Base-by-base conservation (phyloP, 2,113 vertebrate genomes). In the Ranitomeya variabilis region DNA sequence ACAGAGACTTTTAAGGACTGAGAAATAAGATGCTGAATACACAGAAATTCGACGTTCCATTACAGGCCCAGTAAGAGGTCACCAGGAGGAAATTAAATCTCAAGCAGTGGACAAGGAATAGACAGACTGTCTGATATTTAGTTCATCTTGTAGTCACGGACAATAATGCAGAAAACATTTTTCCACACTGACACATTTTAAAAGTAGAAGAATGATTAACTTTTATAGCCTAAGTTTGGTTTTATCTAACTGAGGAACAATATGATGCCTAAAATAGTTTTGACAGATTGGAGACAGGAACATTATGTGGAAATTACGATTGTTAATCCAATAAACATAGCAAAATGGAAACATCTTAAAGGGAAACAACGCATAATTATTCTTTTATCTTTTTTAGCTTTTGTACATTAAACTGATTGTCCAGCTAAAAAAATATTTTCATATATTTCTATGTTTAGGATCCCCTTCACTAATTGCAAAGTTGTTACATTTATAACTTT, bases 41-140 rank as follows among this genome's bases (percentile, higher is more conserved):
- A 54, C 23, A 23, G 54, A 87, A 77, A 90, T 90, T 84, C 54
- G 59, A 6, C 80, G 60, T 83, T 85, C 31, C 77, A 90, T 1
- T 90, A 31, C 21, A 85, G 90, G 45, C 60, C 89, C 0, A 31
- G 57, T 16, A 55, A 91, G 91, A 91, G 87, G 80, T 74, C 55
- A 76, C 77, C 62, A 79, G 52, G 78, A 87, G 86, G 86, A 87
- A 87, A 87, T 87, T 23, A 87, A 87, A 87, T 80, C 64, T 80
- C 26, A 80, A 69, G 86, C 16, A 87, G 60, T 80, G 86, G 86
- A 80, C 51, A 45, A 59, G 78, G 51, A 87, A 87, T 54, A 81
- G 73, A 64, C 73, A 77, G 77, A 71, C 64, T 80, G 86, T 69
- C 45, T 66, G 78, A 87, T 87, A 81, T 80, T 80, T 87, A 71